These are phyloP conservation scores for Dysdera silvatica DNA, from an alignment of 1,140 invertebrate genomes.

Conservation along the genomic window DNA sequence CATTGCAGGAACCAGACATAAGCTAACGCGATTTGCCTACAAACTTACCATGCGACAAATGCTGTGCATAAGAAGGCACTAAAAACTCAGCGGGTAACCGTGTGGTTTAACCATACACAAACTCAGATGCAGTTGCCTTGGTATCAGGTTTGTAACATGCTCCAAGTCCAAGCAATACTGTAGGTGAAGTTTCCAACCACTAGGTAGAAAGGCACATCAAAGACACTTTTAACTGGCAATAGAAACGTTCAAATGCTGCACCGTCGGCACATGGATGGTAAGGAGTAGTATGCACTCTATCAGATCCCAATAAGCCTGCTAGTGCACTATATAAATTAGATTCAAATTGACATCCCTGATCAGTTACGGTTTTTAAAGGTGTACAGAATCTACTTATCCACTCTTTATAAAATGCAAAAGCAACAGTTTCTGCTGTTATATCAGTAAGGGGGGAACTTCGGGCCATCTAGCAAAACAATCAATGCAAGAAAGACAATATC, in stretches of 20 bases:
- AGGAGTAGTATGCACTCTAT: not conserved
- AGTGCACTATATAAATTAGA: slow-evolving; percentile 35
- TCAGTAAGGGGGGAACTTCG: not conserved
- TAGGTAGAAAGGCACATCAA: not conserved
- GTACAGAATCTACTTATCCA: slow-evolving; percentile 40
- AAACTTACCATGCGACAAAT: not conserved
- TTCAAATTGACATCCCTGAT: slow-evolving; percentile 46
- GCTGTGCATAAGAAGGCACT: not conserved
- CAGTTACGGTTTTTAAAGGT: slow-evolving; percentile 36
- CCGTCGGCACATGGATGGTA: slow-evolving; percentile 41
- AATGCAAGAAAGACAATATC: not conserved
- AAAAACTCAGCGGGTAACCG: not conserved
- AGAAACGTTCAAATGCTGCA: slow-evolving; percentile 35
- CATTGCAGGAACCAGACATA: not conserved
- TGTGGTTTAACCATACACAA: not conserved
- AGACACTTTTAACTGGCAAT: not conserved
- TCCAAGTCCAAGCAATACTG: not conserved
- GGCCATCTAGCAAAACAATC: not conserved
- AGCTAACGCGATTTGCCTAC: not conserved
- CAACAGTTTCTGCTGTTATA: slow-evolving; percentile 31
- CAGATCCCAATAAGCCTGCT: not conserved
- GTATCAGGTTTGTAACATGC: not conserved
- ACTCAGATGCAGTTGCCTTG: not conserved
- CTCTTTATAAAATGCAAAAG: slow-evolving; percentile 34
- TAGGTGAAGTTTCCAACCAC: not conserved